These are phyloP conservation scores for Lethrus apterus DNA, from an alignment of 1,140 invertebrate genomes.

Conservation along the genomic window DNA sequence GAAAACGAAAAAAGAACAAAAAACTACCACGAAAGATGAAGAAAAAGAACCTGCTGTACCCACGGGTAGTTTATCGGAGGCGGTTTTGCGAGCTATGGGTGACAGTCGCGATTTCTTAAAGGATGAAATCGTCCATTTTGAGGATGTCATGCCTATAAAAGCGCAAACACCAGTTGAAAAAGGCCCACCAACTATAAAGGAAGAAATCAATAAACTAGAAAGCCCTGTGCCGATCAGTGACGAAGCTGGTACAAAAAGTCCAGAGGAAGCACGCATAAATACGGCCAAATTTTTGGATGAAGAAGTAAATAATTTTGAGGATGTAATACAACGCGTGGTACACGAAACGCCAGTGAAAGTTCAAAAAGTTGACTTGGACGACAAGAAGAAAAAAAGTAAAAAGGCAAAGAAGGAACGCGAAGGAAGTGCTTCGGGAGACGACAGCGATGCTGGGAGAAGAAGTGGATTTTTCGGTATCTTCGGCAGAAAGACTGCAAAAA, in stretches of 20 bases:
- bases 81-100: conserved; percentile 6
- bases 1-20: conserved; percentile 8
- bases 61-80: background rate
- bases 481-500: too few relatives aligned
- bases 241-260: too few relatives aligned
- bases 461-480: conserved; percentile 15
- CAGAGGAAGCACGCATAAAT: too few relatives aligned
- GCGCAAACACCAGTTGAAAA: background rate
- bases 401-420: conserved; percentile 12
- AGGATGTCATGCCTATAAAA: conserved; percentile 21
- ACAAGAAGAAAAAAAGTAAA: conserved; percentile 6
- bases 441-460: conserved; percentile 2
- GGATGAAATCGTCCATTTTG: conserved; percentile 19
- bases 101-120: conserved; percentile 17
- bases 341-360: background rate
- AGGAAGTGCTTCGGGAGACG: conserved; percentile 7
- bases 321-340: background rate
- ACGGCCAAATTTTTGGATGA: conserved; percentile 15
- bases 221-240: too few relatives aligned
- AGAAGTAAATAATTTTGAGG: conserved; percentile 10
- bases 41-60: conserved; percentile 2
- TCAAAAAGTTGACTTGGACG: conserved; percentile 3
- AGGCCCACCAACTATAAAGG: too few relatives aligned
- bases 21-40: background rate
- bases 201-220: conserved; percentile 4